Evolutionary conservation across 2,888 invertebrate genomes (phyloP).

Genomic region (Pantelozetes paolii): DNA sequence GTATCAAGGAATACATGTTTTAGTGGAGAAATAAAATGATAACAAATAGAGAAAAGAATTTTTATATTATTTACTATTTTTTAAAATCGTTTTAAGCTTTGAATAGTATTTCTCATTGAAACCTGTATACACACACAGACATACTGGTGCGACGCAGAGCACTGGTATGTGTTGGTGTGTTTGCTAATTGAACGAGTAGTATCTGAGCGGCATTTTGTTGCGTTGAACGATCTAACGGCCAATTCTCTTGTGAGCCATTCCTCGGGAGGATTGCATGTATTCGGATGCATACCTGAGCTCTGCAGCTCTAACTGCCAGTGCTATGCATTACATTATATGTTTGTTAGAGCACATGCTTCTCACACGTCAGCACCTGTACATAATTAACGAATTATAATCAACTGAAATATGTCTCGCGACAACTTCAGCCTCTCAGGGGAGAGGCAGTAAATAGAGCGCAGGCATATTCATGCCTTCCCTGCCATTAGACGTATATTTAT

Average conservation of each 20-base stretch:
- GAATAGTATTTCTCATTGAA: too few relatives aligned
- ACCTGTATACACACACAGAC: too few relatives aligned
- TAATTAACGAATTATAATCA: slow-evolving; percentile 38
- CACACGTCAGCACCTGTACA: slow-evolving; percentile 35
- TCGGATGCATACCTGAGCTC: slow-evolving; percentile 34
- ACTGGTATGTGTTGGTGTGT: slow-evolving; percentile 23
- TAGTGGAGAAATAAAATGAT: too few relatives aligned
- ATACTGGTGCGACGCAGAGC: neutral
- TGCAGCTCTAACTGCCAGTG: neutral
- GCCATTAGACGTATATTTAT: neutral
- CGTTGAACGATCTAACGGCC: slow-evolving; percentile 29
- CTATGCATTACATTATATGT: slow-evolving; percentile 30
- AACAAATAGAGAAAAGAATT: too few relatives aligned
- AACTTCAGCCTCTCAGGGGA: neutral
- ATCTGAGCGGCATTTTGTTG: slow-evolving; percentile 35
- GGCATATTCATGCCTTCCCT: slow-evolving; percentile 1
- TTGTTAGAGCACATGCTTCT: slow-evolving; percentile 31
- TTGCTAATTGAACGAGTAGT: slow-evolving; percentile 12
- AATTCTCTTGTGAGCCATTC: slow-evolving; percentile 26
- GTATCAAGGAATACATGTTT: too few relatives aligned
- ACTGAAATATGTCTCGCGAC: slow-evolving; percentile 33
- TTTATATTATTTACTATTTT: too few relatives aligned
- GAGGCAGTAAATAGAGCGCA: neutral
- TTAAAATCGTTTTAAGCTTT: too few relatives aligned
- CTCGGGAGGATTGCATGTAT: slow-evolving; percentile 34